Evolutionary conservation across 2,113 vertebrate genomes (phyloP), one percentile per base, ranked within the genome.

Genomic region (Nerophis ophidion): DNA sequence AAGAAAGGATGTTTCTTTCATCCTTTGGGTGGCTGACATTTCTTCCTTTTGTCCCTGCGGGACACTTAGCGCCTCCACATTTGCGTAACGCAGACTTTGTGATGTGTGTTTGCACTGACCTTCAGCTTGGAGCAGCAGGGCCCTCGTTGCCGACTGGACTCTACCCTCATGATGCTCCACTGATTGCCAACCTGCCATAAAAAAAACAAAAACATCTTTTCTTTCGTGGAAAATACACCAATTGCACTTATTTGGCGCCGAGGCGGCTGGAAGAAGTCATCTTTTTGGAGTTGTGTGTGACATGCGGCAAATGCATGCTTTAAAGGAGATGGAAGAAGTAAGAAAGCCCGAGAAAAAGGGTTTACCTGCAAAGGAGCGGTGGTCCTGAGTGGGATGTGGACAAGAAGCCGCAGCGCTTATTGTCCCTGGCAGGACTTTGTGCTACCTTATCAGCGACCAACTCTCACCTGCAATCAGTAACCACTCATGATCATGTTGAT

Each of bases 81-180:
- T 40, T 40, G 38, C 3, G 40, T 12, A 44, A 44, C 5, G 4
- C 10, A 11, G 48, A 48, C 15, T n/a, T 16, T 5, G 38, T 11
- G 19, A 45, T 60, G 16, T 57, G 14, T 59, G 8, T 7, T 17
- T 66, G 59, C 14, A 74, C 85, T 50, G 5, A 91, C 90, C 90
- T 90, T 90, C n/a, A 90, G 73, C 68, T 88, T 86, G 71, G 87
- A 87, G 77, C 87, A 89, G 50, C 85, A 84, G n/a, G 56, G 50
- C 38, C 77, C 68, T 50, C 61, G 65, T 57, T 76, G 1, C 55
- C 68, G 57, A 69, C 81, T 87, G 60, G 84, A 65, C 40, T 89
- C 87, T 34, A 85, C 80, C 57, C 85, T 86, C 90, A 91, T 91
- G 83, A 67, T 87, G 81, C 46, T 50, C 62, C 35, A 46, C n/a